Conservation (phyloP, 1,140 invertebrate species). For the Coboldia fuscipes region DNA sequence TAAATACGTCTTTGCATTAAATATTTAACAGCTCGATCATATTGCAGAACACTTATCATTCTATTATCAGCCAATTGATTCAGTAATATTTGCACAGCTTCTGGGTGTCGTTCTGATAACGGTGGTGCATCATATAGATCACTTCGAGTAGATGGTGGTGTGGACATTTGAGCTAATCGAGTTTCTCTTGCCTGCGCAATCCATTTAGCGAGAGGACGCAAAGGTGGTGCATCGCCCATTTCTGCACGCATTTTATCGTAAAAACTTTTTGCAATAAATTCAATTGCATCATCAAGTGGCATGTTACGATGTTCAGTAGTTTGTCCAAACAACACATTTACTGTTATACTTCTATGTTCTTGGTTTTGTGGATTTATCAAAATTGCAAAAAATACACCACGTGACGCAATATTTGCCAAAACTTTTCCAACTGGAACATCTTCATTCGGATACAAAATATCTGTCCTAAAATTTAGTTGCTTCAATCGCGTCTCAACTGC, state of each 20-base stretch:
- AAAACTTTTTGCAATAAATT: slow-evolving; percentile 57
- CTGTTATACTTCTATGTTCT: slow-evolving; percentile 61
- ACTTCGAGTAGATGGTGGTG: too few species aligned
- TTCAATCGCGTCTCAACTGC: slow-evolving; percentile 68
- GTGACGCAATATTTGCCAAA: slow-evolving; percentile 66
- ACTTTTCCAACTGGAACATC: slow-evolving; percentile 63
- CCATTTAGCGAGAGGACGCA: background rate
- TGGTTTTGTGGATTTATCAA: slow-evolving; percentile 69
- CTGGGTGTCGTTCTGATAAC: slow-evolving; percentile 32
- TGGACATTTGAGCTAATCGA: too few species aligned
- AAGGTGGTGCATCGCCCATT: slow-evolving; percentile 15
- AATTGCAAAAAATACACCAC: slow-evolving; percentile 73
- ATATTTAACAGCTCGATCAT: slow-evolving; percentile 60
- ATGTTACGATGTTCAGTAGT: slow-evolving; percentile 84
- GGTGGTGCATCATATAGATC: slow-evolving; percentile 1
- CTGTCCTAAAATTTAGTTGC: slow-evolving; percentile 54
- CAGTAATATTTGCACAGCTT: slow-evolving; percentile 50
- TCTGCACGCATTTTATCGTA: slow-evolving; percentile 47
- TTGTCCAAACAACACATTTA: slow-evolving; percentile 77
- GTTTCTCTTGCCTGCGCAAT: too few species aligned
- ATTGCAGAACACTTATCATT: slow-evolving; percentile 54
- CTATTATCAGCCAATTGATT: slow-evolving; percentile 61
- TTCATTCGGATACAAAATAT: slow-evolving; percentile 75
- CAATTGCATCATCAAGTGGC: slow-evolving; percentile 76
- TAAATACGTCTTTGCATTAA: slow-evolving; percentile 50